Evolutionary conservation across 2,797 vertebrate species (phyloP), one percentile per base, ranked within the genome.

Genomic region (Sphenodon punctatus): DNA sequence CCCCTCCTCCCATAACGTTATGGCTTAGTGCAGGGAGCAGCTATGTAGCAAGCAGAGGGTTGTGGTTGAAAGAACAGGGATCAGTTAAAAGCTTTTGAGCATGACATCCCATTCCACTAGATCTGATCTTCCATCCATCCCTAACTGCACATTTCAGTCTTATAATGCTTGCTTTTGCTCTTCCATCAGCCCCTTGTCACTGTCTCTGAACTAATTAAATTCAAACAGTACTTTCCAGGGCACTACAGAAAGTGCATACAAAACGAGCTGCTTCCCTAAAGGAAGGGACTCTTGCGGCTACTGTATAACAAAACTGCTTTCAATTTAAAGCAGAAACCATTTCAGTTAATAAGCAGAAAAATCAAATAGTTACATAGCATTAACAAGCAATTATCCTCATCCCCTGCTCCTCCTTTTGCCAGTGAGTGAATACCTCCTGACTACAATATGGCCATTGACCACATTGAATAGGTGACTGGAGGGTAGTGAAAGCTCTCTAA

Each of bases 181-280:
- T 64, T 5, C 67, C 25, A 53, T 30, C 68, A 42, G 41, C 36
- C 16, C 30, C 49, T 76, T 77, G 41, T 9, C 43, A 66, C 53
- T 74, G 78, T 56, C 67, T 65, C 30, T 60, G 41, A 58, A 32
- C 5, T 61, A 75, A 76, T 82, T 76, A 75, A 85, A 89, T 34
- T 7, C 39, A 56, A 70, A 22, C 13, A 75, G 27, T 6, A 16
- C 23, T 84, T 69, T 43, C 30, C 10, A 10, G 38, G 8, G 13
- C 72, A 22, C 41, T 82, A 45, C 15, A 30, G 67, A 63, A 84
- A 75, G n/a, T 2, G 7, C 53, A 14, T 30, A 73, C 19, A 39
- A 75, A 89, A 84, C 66, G n/a, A 88, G 14, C 17, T 55, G 10
- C 43, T 34, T 8, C 23, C 39, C 17, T 45, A 39, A 78, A 80